Evolutionary conservation across 2,888 invertebrate genomes (phyloP), one percentile per base, ranked within the genome.

Genomic region (Eretmocerus hayati): DNA sequence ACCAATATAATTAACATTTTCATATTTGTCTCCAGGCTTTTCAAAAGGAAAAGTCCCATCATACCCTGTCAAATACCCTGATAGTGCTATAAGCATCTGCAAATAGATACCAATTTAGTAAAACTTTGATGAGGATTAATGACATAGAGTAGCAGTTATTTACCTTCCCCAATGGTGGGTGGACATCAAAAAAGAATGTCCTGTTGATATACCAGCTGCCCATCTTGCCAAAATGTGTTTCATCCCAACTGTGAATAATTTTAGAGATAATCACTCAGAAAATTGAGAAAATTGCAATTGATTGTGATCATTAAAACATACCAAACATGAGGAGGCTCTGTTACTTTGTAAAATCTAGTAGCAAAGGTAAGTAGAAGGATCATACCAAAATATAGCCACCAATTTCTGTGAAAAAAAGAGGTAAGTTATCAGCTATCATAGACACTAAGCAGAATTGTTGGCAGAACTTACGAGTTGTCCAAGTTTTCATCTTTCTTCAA

Each of bases 221-320:
- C 93, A 96, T 95, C 80, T 96, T 96, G 1, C 95, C 95, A 78
- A 96, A 96, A 76, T 96, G 96, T 22, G 95, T 95, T 77, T 96
- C 96, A 76, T 96, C 96, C 93, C 93, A 93, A 67, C 90, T 90
- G 65, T 61, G 77, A 77, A 59, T 40, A 42, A 32, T n/a, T n/a
- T n/a, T n/a, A n/a, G n/a, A n/a, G n/a, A n/a, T n/a, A n/a, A n/a
- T n/a, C n/a, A n/a, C n/a, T n/a, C n/a, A n/a, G n/a, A n/a, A n/a
- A n/a, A n/a, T n/a, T n/a, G n/a, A n/a, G n/a, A n/a, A n/a, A n/a
- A n/a, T n/a, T n/a, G n/a, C n/a, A n/a, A n/a, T n/a, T n/a, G n/a
- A n/a, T n/a, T n/a, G n/a, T 13, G 21, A 31, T 21, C n/a, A 26
- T 33, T 40, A 37, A 30, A 55, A 71, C 79, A 78, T 79, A 92